These are phyloP conservation scores for Eupithecia centaureata DNA, from an alignment of 2,888 invertebrate genomes.

Conservation along the genomic window DNA sequence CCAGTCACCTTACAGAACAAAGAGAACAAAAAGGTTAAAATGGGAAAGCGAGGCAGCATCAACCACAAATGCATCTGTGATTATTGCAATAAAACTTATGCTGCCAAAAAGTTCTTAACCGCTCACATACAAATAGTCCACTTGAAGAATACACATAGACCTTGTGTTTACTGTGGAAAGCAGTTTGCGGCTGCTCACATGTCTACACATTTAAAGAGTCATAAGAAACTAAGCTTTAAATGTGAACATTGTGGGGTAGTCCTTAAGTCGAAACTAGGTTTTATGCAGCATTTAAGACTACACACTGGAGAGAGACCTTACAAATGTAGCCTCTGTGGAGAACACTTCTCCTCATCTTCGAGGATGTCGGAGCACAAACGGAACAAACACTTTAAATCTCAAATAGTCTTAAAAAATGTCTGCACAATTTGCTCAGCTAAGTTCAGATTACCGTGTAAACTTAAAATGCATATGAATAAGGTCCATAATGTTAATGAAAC, in stretches of 20 bases:
- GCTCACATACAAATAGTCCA: constrained; percentile 78
- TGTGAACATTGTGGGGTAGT: constrained; percentile 65
- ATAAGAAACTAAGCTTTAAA: constrained; percentile 51
- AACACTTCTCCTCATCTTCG: constrained; percentile 70
- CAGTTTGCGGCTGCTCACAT: constrained; percentile 69
- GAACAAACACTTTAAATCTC: constrained; percentile 56
- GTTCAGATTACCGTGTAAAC: constrained; percentile 62
- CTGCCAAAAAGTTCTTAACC: constrained; percentile 66
- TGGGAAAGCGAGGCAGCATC: constrained; percentile 65
- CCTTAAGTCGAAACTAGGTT: constrained; percentile 66
- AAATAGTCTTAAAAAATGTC: constrained; percentile 56
- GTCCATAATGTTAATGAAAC: constrained; percentile 48
- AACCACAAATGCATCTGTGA: constrained; percentile 68
- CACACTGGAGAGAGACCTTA: constrained; percentile 75
- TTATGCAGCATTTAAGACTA: constrained; percentile 67
- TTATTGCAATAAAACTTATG: constrained; percentile 70
- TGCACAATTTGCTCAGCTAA: constrained; percentile 67
- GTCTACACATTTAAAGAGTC: constrained; percentile 68
- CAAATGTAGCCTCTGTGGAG: constrained; percentile 63
- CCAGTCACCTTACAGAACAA: constrained; percentile 59
- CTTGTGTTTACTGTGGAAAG: constrained; percentile 71
- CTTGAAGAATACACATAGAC: constrained; percentile 67
- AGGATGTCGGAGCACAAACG: constrained; percentile 69
- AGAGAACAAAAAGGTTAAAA: constrained; percentile 56
- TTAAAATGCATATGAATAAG: constrained; percentile 61